Conservation (phyloP, 2,797 vertebrate species). For the Myiotriccus ornatus region DNA sequence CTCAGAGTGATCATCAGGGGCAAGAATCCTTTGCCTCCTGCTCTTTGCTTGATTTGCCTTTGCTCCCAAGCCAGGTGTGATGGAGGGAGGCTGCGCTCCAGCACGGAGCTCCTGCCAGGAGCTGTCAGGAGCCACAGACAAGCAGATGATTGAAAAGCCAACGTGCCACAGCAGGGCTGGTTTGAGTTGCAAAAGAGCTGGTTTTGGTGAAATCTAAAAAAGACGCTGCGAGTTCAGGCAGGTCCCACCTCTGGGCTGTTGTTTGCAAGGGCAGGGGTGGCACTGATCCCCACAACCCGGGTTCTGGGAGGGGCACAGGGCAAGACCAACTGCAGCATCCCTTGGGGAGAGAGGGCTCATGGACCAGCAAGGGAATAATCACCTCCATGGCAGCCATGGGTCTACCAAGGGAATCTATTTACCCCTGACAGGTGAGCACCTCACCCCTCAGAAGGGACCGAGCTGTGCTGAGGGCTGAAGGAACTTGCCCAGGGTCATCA, state of each 20-base stretch:
- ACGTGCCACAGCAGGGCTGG: fast-evolving
- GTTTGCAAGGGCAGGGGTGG: not conserved
- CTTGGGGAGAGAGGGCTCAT: fast-evolving
- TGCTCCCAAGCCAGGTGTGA: not conserved
- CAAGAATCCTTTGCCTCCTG: not conserved
- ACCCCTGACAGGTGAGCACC: not conserved
- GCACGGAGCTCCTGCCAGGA: not conserved
- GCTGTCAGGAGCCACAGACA: not conserved
- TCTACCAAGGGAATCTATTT: not conserved
- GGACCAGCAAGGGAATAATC: not conserved
- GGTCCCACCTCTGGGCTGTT: no score
- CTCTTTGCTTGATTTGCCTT: not conserved
- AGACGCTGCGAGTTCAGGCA: fast-evolving
- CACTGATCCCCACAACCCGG: not conserved
- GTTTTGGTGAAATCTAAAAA: not conserved
- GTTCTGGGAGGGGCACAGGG: not conserved
- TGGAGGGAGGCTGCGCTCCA: not conserved
- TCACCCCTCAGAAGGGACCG: fast-evolving
- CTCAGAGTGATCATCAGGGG: not conserved
- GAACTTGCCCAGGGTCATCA: no score
- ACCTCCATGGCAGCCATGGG: not conserved
- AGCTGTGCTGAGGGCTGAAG: not conserved
- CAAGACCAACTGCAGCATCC: not conserved
- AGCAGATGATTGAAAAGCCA: not conserved
- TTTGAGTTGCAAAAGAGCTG: not conserved